Evolutionary conservation across 2,113 vertebrate genomes (phyloP).

Genomic region (Nematolebias whitei): DNA sequence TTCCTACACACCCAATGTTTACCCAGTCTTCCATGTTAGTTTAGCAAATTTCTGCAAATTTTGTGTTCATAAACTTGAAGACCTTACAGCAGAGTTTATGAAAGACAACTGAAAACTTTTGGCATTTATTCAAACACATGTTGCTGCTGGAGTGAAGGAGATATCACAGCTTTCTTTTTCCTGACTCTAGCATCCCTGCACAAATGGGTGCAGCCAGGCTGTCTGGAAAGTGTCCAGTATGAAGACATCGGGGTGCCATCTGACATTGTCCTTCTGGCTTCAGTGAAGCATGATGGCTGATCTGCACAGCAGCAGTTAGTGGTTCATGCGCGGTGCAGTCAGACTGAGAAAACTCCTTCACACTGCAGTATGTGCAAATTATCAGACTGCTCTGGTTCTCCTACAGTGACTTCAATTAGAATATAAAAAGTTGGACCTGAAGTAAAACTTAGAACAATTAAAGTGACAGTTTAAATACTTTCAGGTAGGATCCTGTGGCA

Average conservation of each 20-base stretch:
- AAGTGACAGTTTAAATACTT: too few species aligned
- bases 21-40: constrained; percentile 10
- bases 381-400: background rate
- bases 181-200: constrained; percentile 22
- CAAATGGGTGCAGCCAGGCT: constrained; percentile 32
- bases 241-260: constrained; percentile 15
- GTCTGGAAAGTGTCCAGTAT: constrained; percentile 45
- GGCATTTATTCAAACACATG: constrained; percentile 17
- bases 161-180: constrained; percentile 5
- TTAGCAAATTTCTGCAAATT: constrained; percentile 17
- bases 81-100: constrained; percentile 14
- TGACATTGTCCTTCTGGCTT: constrained; percentile 56
- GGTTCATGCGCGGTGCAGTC: constrained; percentile 9
- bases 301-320: constrained; percentile 31
- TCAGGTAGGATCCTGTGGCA: too few species aligned
- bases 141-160: background rate
- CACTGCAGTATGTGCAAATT: constrained; percentile 5
- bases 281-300: constrained; percentile 45
- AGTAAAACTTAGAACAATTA: too few species aligned
- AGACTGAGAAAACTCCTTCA: constrained; percentile 12
- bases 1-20: background rate
- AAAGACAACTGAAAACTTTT: constrained; percentile 25
- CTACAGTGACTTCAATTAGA: background rate
- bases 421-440: background rate
- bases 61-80: constrained; percentile 8